phyloP scores from a whole-genome alignment of 23 tunicate genomes.

The Styela plicata region DNA sequence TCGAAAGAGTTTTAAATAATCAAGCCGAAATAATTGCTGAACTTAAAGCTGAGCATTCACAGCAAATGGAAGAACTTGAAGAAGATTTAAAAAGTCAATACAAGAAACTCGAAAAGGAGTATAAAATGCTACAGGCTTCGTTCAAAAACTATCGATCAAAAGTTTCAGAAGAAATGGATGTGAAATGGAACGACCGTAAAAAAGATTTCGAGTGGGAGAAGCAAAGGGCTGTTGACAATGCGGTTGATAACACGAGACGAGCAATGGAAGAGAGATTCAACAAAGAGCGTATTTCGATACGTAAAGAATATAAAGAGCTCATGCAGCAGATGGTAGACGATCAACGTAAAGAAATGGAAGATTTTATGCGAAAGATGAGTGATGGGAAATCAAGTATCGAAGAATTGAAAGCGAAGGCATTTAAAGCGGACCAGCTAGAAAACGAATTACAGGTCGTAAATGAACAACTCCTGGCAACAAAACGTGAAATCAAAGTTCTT shows the following conservation, averaged over 20 bases:
- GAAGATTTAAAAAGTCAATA: slow-evolving; percentile 27
- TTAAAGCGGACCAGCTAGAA: slow-evolving; percentile 38
- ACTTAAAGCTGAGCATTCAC: slow-evolving; percentile 13
- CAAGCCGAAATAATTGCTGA: slow-evolving; percentile 40
- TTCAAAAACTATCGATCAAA: slow-evolving; percentile 64
- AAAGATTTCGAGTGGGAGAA: slow-evolving; percentile 78
- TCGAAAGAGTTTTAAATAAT: slow-evolving; percentile 12
- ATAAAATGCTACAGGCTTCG: slow-evolving; percentile 77
- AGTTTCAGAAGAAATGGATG: slow-evolving; percentile 73
- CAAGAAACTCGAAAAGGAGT: slow-evolving; percentile 54
- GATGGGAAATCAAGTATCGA: slow-evolving; percentile 40
- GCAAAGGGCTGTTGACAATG: slow-evolving; percentile 53
- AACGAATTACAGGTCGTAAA: slow-evolving; percentile 33
- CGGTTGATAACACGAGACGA: slow-evolving; percentile 53
- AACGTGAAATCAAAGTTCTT: slow-evolving; percentile 28
- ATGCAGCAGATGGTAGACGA: slow-evolving; percentile 63
- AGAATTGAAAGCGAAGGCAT: slow-evolving; percentile 59
- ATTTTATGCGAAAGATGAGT: slow-evolving; percentile 33
- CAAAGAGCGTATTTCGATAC: slow-evolving; percentile 47
- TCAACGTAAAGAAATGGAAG: slow-evolving; percentile 59
- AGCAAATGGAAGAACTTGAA: slow-evolving; percentile 31
- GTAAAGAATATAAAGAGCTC: slow-evolving; percentile 48
- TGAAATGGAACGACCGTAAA: slow-evolving; percentile 27
- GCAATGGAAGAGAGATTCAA: slow-evolving; percentile 55
- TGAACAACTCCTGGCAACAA: slow-evolving; percentile 10